A percentile compares a stretch with the other conserved stretches of the same genome.
Conservation (phyloP, 2,888 invertebrate genomes). For the Leucophenga montana region DNA sequence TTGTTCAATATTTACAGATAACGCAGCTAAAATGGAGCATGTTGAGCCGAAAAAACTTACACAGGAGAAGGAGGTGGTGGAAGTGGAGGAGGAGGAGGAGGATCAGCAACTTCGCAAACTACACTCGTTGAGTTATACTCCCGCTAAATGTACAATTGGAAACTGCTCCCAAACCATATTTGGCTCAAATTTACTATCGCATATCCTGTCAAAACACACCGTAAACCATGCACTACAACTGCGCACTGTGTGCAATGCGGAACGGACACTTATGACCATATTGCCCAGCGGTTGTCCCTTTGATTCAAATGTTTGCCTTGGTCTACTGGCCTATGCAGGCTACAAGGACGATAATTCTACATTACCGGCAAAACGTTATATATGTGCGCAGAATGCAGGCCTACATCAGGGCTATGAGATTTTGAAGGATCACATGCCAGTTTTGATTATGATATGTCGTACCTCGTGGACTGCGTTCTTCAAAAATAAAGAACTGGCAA, state of each 20-base stretch:
- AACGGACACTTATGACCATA: not conserved
- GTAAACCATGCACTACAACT: not conserved
- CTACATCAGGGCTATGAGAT: not conserved
- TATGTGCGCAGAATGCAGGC: not conserved
- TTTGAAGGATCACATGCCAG: not conserved
- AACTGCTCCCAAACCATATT: not conserved
- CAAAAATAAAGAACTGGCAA: not conserved
- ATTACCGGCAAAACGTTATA: not conserved
- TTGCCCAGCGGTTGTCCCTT: not conserved
- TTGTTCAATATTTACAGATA: too few relatives aligned
- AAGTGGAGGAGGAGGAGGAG: too few relatives aligned
- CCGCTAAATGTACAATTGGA: not conserved
- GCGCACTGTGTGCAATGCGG: not conserved
- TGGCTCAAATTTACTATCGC: not conserved
- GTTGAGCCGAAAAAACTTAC: too few relatives aligned
- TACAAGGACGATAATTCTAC: not conserved
- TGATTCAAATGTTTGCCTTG: not conserved
- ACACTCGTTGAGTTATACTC: not conserved
- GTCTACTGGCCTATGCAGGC: conserved; percentile 9
- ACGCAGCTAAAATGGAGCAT: too few relatives aligned
- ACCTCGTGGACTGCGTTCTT: not conserved
- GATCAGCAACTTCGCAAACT: too few relatives aligned
- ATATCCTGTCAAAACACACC: not conserved
- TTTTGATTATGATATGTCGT: conserved; percentile 1
- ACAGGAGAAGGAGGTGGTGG: too few relatives aligned